Evolutionary conservation across 2,888 invertebrate genomes (phyloP).

Genomic region (Ophioninae sp.): DNA sequence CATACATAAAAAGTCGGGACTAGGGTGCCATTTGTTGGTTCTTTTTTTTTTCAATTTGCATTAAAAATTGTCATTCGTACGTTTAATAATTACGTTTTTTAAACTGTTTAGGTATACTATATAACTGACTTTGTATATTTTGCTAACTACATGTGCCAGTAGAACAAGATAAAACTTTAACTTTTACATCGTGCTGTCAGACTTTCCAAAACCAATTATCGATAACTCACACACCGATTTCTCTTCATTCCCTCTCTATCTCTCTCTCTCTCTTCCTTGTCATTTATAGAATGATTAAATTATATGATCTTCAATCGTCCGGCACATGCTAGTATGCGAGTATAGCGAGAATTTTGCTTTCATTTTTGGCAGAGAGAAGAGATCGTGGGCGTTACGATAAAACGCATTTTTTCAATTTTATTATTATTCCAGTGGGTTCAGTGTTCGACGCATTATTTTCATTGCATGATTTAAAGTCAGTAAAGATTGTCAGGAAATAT

Average conservation of each 20-base stretch:
- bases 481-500: constrained; percentile 66
- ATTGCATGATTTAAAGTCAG: constrained; percentile 54
- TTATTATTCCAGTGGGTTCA: not conserved
- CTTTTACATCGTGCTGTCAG: constrained; percentile 54
- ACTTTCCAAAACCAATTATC: constrained; percentile 54
- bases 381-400: constrained; percentile 43
- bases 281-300: constrained; percentile 17
- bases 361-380: constrained; percentile 22
- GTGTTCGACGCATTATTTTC: constrained; percentile 20
- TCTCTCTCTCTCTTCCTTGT: constrained; percentile 7
- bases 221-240: constrained; percentile 33
- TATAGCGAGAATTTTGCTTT: constrained; percentile 46
- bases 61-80: constrained; percentile 58
- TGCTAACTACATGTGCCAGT: constrained; percentile 58
- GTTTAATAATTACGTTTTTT: constrained; percentile 54
- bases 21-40: constrained; percentile 49
- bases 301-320: constrained; percentile 25
- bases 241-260: not conserved
- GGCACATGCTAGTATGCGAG: constrained; percentile 57
- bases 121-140: constrained; percentile 55
- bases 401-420: constrained; percentile 20
- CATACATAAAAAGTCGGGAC: constrained; percentile 56
- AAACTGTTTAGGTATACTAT: constrained; percentile 58
- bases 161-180: constrained; percentile 54
- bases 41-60: constrained; percentile 32